phyloP scores from a whole-genome alignment of 2,888 invertebrate genomes.

The Mimumesa dahlbomi region DNA sequence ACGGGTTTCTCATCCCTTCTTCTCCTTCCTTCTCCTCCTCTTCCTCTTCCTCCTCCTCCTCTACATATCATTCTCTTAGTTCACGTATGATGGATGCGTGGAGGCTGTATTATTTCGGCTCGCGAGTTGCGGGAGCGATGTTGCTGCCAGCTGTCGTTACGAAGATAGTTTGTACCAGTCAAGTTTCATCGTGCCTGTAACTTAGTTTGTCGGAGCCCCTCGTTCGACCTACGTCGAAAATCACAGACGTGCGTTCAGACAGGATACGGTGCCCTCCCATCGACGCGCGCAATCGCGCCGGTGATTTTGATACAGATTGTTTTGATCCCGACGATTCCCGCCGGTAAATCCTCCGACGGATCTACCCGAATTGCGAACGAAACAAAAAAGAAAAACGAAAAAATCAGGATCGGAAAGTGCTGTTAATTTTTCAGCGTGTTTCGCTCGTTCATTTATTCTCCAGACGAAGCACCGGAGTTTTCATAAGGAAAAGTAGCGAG shows the following conservation, averaged over 20 bases:
- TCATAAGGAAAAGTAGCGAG: too few species aligned
- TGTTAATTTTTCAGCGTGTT: too few species aligned
- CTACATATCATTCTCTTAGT: slow-evolving; percentile 34
- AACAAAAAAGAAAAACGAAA: too few species aligned
- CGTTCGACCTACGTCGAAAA: slow-evolving; percentile 44
- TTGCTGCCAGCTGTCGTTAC: slow-evolving; percentile 66
- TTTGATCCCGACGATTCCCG: slow-evolving; percentile 8
- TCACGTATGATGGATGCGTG: slow-evolving; percentile 54
- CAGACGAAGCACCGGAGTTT: too few species aligned
- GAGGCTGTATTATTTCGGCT: slow-evolving; percentile 24
- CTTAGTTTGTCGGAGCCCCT: slow-evolving; percentile 60
- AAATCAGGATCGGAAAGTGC: too few species aligned
- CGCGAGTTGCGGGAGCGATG: slow-evolving; percentile 56
- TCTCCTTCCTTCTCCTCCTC: too few species aligned
- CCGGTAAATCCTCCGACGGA: slow-evolving; percentile 25
- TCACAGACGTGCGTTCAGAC: slow-evolving; percentile 50
- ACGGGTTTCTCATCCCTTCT: too few species aligned
- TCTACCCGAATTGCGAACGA: too few species aligned
- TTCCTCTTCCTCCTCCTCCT: too few species aligned
- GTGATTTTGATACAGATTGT: slow-evolving; percentile 30
- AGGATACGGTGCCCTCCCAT: slow-evolving; percentile 35
- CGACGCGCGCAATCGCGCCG: slow-evolving; percentile 21
- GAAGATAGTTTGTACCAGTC: slow-evolving; percentile 68
- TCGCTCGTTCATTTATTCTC: too few species aligned
- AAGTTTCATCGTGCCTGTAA: slow-evolving; percentile 67